Evolutionary conservation across 2,113 vertebrate genomes (phyloP).

Genomic region (Thymallus thymallus): DNA sequence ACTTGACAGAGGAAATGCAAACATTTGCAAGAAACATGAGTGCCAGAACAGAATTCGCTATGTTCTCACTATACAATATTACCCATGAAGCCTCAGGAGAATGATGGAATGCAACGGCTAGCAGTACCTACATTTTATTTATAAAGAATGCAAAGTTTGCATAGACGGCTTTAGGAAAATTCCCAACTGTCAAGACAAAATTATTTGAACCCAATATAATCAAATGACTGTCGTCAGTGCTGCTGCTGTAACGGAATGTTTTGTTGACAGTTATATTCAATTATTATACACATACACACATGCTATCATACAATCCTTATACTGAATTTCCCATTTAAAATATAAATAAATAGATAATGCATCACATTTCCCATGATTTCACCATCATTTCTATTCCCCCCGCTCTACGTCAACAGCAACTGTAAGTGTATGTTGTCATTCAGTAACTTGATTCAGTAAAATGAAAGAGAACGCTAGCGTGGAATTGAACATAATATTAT

Average conservation of each 20-base stretch:
- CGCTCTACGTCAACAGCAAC: slow-evolving; percentile 15
- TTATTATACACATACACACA: slow-evolving; percentile 31
- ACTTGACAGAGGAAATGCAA: slow-evolving; percentile 84
- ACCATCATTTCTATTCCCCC: slow-evolving; percentile 12
- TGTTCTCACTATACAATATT: slow-evolving; percentile 74
- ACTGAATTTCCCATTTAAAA: slow-evolving; percentile 26
- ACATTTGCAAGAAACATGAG: slow-evolving; percentile 83
- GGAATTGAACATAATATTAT: slow-evolving; percentile 32
- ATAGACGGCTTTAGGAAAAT: slow-evolving; percentile 87
- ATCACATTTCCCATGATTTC: slow-evolving; percentile 14
- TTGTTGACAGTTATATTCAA: slow-evolving; percentile 44
- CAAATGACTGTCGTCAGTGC: slow-evolving; percentile 32
- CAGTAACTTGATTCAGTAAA: slow-evolving; percentile 3
- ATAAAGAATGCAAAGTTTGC: slow-evolving; percentile 87
- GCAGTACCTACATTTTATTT: slow-evolving; percentile 73
- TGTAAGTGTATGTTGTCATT: not conserved
- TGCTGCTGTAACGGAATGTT: slow-evolving; percentile 50
- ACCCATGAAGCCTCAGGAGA: slow-evolving; percentile 4
- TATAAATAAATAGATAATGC: slow-evolving; percentile 37
- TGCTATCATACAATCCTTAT: slow-evolving; percentile 46
- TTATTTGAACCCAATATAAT: slow-evolving; percentile 35
- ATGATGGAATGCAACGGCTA: slow-evolving; percentile 68
- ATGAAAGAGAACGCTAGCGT: slow-evolving; percentile 24
- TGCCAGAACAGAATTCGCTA: slow-evolving; percentile 79
- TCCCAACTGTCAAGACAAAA: slow-evolving; percentile 32